Evolutionary conservation across 2,888 invertebrate genomes (phyloP), one percentile per base, ranked within the genome.

Genomic region (Sipha maydis): DNA sequence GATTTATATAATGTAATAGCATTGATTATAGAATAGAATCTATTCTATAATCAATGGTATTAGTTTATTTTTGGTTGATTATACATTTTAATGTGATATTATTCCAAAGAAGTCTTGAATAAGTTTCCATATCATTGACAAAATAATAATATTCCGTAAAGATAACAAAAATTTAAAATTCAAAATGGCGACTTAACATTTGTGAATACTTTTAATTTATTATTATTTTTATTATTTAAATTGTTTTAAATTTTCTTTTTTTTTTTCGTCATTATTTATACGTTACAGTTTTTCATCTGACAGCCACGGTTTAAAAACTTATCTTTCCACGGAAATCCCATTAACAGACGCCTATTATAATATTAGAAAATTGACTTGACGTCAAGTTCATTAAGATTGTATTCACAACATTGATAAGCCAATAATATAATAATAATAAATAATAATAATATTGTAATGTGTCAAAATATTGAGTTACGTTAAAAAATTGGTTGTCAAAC

Each of bases 111-210:
- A 17, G 71, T 31, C 28, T 31, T 25, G 8, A 31, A 61, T 5
- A 79, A 9, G 11, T 34, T 25, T 61, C 61, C 25, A 25, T 61
- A 61, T 25, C 21, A 3, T 61, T 3, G 3, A 21, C 0, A 21
- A 61, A 61, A 31, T 31, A 31, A 71, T 71, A 28, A 69, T 71
- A 71, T 28, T 17, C 3, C 17, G 71, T 1, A 56, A 25, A 88
- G 88, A 88, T 88, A 82, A 88, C 88, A 75, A 11, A 19, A 80
- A 67, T 75, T 76, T 34, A 82, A 86, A 88, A 82, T 82, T 82
- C 88, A 88, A 88, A 88, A 88, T 88, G 88, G 88, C 88, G 88
- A 88, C 67, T 34, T 9, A 67, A 67, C 41, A 41, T 82, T 25
- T 41, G 54, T 78, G 54, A 48, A 41, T 77, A 34, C n/a, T 85